phyloP scores from a whole-genome alignment of 2,888 invertebrate species.

The Tuta absoluta region DNA sequence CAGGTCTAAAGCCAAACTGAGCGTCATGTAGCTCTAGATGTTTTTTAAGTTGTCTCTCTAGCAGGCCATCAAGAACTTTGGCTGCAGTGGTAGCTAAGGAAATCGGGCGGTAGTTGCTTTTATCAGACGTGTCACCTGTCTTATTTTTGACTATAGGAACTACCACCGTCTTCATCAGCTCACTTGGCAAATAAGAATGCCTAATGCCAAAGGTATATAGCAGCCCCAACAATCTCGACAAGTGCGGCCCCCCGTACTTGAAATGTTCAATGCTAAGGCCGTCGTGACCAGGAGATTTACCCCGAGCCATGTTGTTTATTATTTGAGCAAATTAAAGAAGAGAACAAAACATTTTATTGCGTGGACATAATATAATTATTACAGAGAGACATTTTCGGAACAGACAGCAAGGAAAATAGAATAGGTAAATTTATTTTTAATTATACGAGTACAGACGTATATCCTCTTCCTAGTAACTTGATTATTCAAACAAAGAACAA shows the following conservation, averaged over 20 bases:
- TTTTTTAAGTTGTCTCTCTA: slow-evolving; percentile 31
- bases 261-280: slow-evolving; percentile 25
- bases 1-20: slow-evolving; percentile 37
- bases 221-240: slow-evolving; percentile 26
- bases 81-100: slow-evolving; percentile 35
- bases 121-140: slow-evolving; percentile 33
- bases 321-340: too few relatives aligned
- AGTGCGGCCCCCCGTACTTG: slow-evolving; percentile 18
- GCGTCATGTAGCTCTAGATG: slow-evolving; percentile 33
- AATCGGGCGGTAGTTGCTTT: slow-evolving; percentile 37
- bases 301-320: too few relatives aligned
- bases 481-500: neutral
- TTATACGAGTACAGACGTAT: neutral
- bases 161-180: slow-evolving; percentile 27
- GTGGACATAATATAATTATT: too few relatives aligned
- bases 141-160: slow-evolving; percentile 34
- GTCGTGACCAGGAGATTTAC: slow-evolving; percentile 20
- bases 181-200: slow-evolving; percentile 23
- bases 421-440: neutral
- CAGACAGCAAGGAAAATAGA: neutral
- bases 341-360: too few relatives aligned
- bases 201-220: slow-evolving; percentile 30
- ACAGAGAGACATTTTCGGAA: too few relatives aligned
- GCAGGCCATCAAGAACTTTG: slow-evolving; percentile 36
- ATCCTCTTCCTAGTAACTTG: neutral